Conservation (phyloP, 2,888 invertebrate species). For the Hypomecis punctinalis region DNA sequence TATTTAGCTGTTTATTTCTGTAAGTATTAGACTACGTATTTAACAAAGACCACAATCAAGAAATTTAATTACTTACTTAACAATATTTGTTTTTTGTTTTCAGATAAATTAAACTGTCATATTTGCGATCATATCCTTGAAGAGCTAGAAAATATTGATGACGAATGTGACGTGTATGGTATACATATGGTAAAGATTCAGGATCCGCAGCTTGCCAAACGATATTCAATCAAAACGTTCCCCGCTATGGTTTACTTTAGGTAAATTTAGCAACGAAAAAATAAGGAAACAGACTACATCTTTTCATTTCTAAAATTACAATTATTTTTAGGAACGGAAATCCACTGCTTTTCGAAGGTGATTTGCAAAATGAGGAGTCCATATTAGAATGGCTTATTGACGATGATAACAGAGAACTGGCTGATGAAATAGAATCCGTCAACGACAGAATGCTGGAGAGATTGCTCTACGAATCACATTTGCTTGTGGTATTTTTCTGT, state of each 20-base stretch:
- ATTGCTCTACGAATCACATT: slow-evolving; percentile 93
- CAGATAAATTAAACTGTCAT: slow-evolving; percentile 95
- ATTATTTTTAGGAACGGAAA: slow-evolving; percentile 91
- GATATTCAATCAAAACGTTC: slow-evolving; percentile 97
- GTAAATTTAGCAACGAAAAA: slow-evolving; percentile 64
- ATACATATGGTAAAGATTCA: slow-evolving; percentile 97
- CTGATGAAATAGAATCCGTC: slow-evolving; percentile 97
- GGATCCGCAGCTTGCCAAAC: slow-evolving; percentile 95
- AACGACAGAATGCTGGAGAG: slow-evolving; percentile 95
- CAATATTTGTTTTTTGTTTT: slow-evolving; percentile 42
- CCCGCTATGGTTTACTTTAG: slow-evolving; percentile 96
- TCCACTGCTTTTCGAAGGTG: slow-evolving; percentile 95
- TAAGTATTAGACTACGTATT: slow-evolving; percentile 75
- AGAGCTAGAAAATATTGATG: slow-evolving; percentile 94
- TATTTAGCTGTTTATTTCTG: slow-evolving; percentile 97
- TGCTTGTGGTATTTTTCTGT: slow-evolving; percentile 97
- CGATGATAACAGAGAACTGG: slow-evolving; percentile 96
- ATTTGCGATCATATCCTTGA: slow-evolving; percentile 96
- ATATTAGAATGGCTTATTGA: slow-evolving; percentile 97
- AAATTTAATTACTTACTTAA: not conserved
- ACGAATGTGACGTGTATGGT: slow-evolving; percentile 96
- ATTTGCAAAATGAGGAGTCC: slow-evolving; percentile 95
- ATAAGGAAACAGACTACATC: too few relatives aligned
- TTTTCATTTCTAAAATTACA: not conserved
- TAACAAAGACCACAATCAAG: not conserved